Base-by-base conservation (phyloP, 2,888 invertebrate genomes). In the Morpho deidamia region DNA sequence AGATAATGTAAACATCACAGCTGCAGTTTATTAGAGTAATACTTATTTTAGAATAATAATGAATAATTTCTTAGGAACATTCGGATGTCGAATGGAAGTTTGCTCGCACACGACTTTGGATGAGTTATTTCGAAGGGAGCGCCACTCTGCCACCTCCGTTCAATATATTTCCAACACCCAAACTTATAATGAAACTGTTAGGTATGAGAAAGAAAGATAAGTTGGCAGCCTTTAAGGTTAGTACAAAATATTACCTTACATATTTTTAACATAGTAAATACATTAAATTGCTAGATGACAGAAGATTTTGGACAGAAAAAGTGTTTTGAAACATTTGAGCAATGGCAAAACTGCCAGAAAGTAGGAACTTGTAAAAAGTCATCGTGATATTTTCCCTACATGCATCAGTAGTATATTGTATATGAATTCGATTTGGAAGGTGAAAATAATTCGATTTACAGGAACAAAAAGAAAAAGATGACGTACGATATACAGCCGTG, bases 21-120 rank as follows among this genome's bases (percentile, higher is more conserved):
- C 23, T 3, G 23, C 4, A 1, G 2, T 23, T 23, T 1, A 23
- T 3, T 5, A 1, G 1, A 23, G 23, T 23, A 23, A 23, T 0
- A 2, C 23, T 2, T 23, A 23, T 23, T 23, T 23, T 1, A 23
- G 4, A 14, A 23, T n/a, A 23, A 5, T 2, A 1, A 2, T 23
- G 23, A 23, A 5, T 0, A 23, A 11, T 33, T 11, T 11, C n/a
- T 7, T 33, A 97, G 97, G 94, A 96, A 90, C 96, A 97, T 73
- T 95, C 98, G 0, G 98, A 98, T 70, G 95, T 95, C 0, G 98
- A 98, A 82, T 98, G 98, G 98, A 98, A 98, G 83, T 98, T 98
- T 77, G 98, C 98, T 0, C 91, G 98, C 44, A 97, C 97, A 0
- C 95, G 96, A 66, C 88, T 99, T 3, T 98, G 98, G 98, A 95